These are phyloP conservation scores for Brachionus plicatilis DNA, from an alignment of 1,140 invertebrate species.

Conservation along the genomic window DNA sequence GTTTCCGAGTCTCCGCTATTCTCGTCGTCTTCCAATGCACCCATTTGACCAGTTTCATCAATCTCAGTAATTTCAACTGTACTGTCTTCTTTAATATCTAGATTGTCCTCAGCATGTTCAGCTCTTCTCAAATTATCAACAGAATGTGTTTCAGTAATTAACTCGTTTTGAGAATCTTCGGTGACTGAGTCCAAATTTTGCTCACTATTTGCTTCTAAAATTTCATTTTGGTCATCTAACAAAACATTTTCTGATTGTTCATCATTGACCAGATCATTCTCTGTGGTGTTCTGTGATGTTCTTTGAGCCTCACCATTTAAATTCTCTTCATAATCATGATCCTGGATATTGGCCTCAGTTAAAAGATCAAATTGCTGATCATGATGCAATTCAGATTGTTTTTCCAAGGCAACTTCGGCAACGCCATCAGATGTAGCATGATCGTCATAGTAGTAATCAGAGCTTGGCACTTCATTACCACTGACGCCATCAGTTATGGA, in stretches of 20 bases:
- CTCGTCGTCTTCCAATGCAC: not conserved
- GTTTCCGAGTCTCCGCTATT: constrained; percentile 4
- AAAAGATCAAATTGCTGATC: not conserved
- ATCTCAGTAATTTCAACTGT: not conserved
- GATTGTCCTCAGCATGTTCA: not conserved
- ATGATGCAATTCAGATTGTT: not conserved
- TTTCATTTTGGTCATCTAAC: not conserved
- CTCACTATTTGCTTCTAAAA: not conserved
- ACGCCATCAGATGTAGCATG: constrained; percentile 12
- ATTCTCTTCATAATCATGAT: not conserved
- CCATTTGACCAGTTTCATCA: not conserved
- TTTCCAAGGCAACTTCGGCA: not conserved
- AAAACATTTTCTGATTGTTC: not conserved
- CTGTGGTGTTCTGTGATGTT: not conserved
- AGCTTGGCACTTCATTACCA: not conserved
- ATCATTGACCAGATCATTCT: not conserved
- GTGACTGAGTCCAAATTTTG: not conserved
- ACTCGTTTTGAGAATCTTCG: not conserved
- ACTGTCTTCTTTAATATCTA: not conserved
- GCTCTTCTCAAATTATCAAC: not conserved
- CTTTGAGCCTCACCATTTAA: not conserved
- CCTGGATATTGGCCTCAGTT: not conserved
- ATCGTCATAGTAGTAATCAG: not conserved
- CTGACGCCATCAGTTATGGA: not conserved
- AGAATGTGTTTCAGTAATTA: no score